phyloP scores from a whole-genome alignment of 1,140 invertebrate genomes.

The Drosophila saltans region DNA sequence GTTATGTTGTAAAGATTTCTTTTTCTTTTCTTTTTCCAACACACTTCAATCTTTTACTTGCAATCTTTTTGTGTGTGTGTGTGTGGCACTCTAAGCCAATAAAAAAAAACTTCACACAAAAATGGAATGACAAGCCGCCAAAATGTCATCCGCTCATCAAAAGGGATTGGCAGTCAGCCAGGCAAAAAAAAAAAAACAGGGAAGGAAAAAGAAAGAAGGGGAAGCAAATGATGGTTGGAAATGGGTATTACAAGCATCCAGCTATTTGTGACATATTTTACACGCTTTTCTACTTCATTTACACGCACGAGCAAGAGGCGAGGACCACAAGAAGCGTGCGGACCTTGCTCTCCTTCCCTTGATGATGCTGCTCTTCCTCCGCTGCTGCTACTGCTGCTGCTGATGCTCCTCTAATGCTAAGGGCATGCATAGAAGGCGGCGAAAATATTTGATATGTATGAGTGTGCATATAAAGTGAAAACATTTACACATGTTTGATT shows the following conservation, averaged over 20 bases:
- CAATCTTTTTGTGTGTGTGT: not conserved
- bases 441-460: constrained; percentile 72
- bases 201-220: not conserved
- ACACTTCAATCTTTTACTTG: constrained; percentile 1
- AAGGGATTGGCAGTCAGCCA: constrained; percentile 58
- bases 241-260: constrained; percentile 47
- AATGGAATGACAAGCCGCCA: constrained; percentile 62
- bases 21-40: not conserved
- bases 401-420: not conserved
- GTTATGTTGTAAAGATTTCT: not conserved
- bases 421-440: constrained; percentile 55
- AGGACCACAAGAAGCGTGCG: constrained; percentile 18
- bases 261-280: constrained; percentile 79
- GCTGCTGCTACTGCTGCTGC: constrained; percentile 1
- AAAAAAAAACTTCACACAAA: constrained; percentile 61
- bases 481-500: constrained; percentile 81
- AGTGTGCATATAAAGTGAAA: constrained; percentile 79
- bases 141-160: constrained; percentile 69
- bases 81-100: constrained; percentile 52
- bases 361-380: not conserved
- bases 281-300: constrained; percentile 69
- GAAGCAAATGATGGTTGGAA: constrained; percentile 30
- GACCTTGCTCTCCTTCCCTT: constrained; percentile 38
- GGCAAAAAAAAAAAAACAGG: constrained; percentile 6
- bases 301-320: constrained; percentile 62